Base-by-base conservation (phyloP, 1,140 invertebrate genomes). In the Brachionus angularis region DNA sequence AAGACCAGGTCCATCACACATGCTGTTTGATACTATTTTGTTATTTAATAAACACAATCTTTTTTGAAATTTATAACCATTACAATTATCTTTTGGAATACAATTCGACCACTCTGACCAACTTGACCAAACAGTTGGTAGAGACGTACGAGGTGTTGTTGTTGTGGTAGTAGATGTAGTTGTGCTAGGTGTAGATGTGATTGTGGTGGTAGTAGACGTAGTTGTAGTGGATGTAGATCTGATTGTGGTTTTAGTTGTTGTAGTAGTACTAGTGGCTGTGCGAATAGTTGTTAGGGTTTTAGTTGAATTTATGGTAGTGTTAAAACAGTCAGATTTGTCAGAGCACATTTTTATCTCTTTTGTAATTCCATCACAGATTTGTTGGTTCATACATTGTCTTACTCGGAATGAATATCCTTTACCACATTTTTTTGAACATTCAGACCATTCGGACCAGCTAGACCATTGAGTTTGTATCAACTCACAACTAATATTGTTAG, bases 21-120 rank as follows among this genome's bases (percentile, higher is more conserved):
- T 39, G 21, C 33, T 39, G 5, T 58, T 58, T 10, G 21, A 23
- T 23, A 58, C 34, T 14, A 58, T 39, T 36, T 58, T 58, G 25
- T 36, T 18, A 33, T 58, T 58, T 3, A 58, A 3, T 21, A 58
- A 39, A n/a, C 53, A 58, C 36, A 58, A 58, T 39, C 53, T 58
- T 3, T 34, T 31, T 5, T 34, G 23, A 39, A 58, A 31, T 58
- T 58, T 58, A 3, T 39, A 18, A 39, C 53, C 53, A 39, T 39
- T 58, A 21, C 53, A 58, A 39, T 23, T 58, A 39, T 58, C 33
- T 39, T 23, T 5, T 3, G 53, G 36, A 14, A 58, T 58, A 58
- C 53, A 58, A 39, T 39, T 50, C 29, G 62, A 67, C 42, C 62
- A 67, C 23, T 47, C 39, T 34, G 62, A 67, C 62, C 62, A 67